Percentiles rank a stretch among this genome's conserved stretches.
Evolutionary conservation across 2,797 vertebrate species (phyloP).

Genomic region (Sebastes umbrosus): DNA sequence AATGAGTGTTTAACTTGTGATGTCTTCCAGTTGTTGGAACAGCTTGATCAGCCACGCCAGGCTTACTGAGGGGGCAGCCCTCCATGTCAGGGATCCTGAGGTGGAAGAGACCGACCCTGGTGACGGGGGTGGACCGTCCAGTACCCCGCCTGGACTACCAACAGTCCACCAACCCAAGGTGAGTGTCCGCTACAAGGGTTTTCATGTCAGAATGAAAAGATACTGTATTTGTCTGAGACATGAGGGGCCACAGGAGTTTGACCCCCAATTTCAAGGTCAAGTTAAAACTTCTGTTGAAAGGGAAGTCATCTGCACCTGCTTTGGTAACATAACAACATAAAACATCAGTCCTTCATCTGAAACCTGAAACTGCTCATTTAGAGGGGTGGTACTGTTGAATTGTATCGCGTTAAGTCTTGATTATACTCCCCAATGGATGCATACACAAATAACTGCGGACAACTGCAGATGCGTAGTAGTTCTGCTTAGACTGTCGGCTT

Average conservation of each 20-base stretch:
- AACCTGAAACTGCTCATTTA: not conserved
- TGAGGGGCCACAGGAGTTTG: not conserved
- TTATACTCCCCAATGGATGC: no score
- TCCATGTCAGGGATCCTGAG: conserved; percentile 75
- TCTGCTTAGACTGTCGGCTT: no score
- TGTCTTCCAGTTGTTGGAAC: conserved; percentile 99
- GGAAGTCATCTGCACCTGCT: not conserved
- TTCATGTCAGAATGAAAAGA: not conserved
- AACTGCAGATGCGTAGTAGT: no score
- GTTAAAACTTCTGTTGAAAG: not conserved
- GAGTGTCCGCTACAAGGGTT: not conserved
- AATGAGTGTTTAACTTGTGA: conserved; percentile 99
- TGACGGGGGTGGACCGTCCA: not conserved
- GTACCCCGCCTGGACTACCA: not conserved
- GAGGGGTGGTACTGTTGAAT: not conserved
- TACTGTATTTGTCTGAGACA: not conserved
- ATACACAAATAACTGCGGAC: no score
- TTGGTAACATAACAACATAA: not conserved
- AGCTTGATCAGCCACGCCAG: conserved; percentile 96
- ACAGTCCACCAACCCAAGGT: not conserved
- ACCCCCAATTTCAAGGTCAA: not conserved
- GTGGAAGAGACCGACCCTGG: conserved; percentile 53
- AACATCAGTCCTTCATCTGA: not conserved
- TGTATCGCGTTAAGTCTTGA: no score
- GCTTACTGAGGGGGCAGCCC: conserved; percentile 77